Conservation (phyloP, 2,888 invertebrate species). For the Eupithecia subumbrata region DNA sequence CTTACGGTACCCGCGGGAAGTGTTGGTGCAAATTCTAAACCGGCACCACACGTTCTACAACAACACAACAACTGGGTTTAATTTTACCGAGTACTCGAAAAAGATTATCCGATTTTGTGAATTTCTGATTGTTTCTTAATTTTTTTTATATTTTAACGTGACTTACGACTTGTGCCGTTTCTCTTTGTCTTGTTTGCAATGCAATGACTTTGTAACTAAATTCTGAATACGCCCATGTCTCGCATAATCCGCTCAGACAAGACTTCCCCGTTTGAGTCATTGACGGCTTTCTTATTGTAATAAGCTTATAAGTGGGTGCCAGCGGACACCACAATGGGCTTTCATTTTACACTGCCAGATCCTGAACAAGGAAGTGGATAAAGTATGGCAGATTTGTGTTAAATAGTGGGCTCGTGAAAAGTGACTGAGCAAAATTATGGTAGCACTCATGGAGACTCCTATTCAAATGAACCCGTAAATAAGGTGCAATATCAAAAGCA, state of each 20-base stretch:
- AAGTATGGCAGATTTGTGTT: slow-evolving; percentile 32
- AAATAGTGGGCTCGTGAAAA: slow-evolving; percentile 14
- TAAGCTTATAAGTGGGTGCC: slow-evolving; percentile 53
- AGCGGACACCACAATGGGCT: slow-evolving; percentile 53
- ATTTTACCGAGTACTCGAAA: not conserved
- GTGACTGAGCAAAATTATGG: slow-evolving; percentile 8
- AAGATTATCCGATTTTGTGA: not conserved
- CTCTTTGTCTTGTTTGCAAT: slow-evolving; percentile 48
- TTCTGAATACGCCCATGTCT: slow-evolving; percentile 17
- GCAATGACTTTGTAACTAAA: slow-evolving; percentile 50
- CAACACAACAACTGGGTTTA: not conserved
- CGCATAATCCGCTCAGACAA: slow-evolving; percentile 34
- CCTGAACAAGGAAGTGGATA: slow-evolving; percentile 30
- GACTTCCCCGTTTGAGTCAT: slow-evolving; percentile 61
- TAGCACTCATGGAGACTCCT: not conserved
- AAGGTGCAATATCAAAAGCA: not conserved
- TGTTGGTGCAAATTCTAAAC: too few species aligned
- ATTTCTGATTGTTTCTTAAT: not conserved
- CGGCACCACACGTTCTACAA: too few species aligned
- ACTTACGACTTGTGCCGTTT: not conserved
- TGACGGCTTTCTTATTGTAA: slow-evolving; percentile 61
- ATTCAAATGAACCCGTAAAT: slow-evolving; percentile 2
- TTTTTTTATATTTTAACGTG: not conserved
- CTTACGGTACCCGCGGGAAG: too few species aligned
- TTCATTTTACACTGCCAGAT: slow-evolving; percentile 36